A percentile compares a stretch with the other conserved stretches of the same genome.
Conservation (phyloP, 1,140 invertebrate species). For the Archegozetes longisetosus region DNA sequence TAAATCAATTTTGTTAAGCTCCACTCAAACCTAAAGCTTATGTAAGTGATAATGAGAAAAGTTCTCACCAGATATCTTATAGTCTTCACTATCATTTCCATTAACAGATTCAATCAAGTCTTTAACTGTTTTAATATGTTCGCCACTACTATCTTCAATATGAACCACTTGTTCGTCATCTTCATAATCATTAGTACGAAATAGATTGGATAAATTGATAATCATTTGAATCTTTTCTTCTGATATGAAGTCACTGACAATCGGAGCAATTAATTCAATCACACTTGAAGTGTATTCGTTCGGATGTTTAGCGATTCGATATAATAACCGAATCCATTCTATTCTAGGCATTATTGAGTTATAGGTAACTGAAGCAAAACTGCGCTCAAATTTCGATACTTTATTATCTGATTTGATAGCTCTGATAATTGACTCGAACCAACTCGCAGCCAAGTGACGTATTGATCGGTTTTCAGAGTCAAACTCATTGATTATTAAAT, state of each 20-base stretch:
- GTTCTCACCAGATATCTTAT: too few relatives aligned
- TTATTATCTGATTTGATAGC: neutral
- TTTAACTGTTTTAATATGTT: too few relatives aligned
- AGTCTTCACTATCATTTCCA: too few relatives aligned
- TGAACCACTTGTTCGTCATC: too few relatives aligned
- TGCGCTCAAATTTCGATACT: neutral
- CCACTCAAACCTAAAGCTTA: too few relatives aligned
- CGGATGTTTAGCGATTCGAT: neutral
- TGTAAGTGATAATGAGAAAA: too few relatives aligned
- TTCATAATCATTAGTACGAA: too few relatives aligned
- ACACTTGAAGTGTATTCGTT: neutral
- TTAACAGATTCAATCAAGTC: too few relatives aligned
- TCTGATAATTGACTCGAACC: neutral
- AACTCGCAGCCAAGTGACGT: neutral
- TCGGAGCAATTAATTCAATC: neutral
- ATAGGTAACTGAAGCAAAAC: neutral
- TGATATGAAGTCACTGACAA: neutral
- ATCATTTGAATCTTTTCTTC: neutral
- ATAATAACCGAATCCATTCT: neutral
- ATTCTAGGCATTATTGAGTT: neutral
- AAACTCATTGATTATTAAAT: neutral
- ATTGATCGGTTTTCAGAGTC: neutral
- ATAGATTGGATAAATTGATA: neutral
- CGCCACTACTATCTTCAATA: too few relatives aligned
- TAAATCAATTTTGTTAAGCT: too few relatives aligned